These are phyloP conservation scores for Aleiodes alternator DNA, from an alignment of 2,888 invertebrate species.

Conservation along the genomic window DNA sequence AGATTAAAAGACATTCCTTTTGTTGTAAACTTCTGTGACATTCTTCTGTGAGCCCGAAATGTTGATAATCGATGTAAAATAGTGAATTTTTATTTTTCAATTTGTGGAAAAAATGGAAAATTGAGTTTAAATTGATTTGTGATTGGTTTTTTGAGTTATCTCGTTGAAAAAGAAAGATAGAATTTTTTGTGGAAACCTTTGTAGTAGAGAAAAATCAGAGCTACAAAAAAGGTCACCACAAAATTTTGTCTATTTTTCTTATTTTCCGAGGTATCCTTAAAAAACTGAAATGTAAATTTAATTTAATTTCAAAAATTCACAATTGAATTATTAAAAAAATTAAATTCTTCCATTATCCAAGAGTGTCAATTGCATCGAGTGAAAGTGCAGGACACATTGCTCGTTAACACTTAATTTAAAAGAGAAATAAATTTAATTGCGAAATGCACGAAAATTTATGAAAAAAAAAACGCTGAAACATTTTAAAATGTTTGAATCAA, in stretches of 20 bases:
- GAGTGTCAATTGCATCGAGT: conserved; percentile 37
- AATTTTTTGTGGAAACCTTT: too few relatives aligned
- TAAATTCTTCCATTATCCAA: neutral
- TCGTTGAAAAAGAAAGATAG: too few relatives aligned
- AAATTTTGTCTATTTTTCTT: too few relatives aligned
- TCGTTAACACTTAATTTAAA: neutral
- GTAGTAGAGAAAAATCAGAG: neutral
- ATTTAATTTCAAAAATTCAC: neutral
- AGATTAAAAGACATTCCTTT: conserved; percentile 69
- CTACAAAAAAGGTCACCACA: neutral
- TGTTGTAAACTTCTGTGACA: conserved; percentile 71
- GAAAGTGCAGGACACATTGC: conserved; percentile 43
- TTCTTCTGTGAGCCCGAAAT: conserved; percentile 69
- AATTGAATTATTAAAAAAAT: neutral
- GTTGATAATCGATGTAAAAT: conserved; percentile 39
- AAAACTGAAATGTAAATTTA: neutral
- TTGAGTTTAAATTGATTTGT: neutral
- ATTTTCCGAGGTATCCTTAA: neutral
- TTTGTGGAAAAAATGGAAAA: neutral
- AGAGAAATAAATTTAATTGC: conserved; percentile 11
- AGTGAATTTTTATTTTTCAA: neutral
- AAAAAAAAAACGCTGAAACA: neutral
- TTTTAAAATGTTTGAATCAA: neutral
- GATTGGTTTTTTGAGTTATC: neutral
- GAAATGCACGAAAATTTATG: neutral